phyloP scores from a whole-genome alignment of 2,113 vertebrate genomes.

The Gracilinanus agilis region DNA sequence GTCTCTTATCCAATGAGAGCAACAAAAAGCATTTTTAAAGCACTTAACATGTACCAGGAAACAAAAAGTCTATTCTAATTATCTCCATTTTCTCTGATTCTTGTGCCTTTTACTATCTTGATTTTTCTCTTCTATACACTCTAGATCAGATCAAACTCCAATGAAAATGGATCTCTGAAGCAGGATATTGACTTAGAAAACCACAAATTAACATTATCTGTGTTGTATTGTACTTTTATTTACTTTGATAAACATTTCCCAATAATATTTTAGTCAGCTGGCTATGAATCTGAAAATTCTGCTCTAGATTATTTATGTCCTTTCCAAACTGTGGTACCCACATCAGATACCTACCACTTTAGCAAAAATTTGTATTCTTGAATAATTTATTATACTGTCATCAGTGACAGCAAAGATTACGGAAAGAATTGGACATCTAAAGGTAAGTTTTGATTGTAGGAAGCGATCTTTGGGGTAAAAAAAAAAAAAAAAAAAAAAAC shows the following conservation, averaged over 20 bases:
- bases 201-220: background rate
- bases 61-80: too few species aligned
- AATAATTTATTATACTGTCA: conserved; percentile 24
- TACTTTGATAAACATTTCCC: background rate
- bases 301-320: background rate
- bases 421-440: background rate
- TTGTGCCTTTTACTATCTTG: too few species aligned
- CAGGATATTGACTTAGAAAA: background rate
- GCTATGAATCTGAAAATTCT: background rate
- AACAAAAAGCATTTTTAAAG: too few species aligned
- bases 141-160: too few species aligned
- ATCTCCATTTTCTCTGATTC: too few species aligned
- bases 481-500: background rate
- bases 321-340: background rate
- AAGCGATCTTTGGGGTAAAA: background rate
- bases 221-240: background rate
- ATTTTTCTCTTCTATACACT: too few species aligned
- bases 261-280: background rate
- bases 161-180: too few species aligned
- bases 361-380: background rate
- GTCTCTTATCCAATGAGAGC: too few species aligned
- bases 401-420: background rate
- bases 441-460: background rate
- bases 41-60: too few species aligned
- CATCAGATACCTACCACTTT: background rate